phyloP scores from a whole-genome alignment of 2,113 vertebrate genomes.

The Antechinus flavipes region DNA sequence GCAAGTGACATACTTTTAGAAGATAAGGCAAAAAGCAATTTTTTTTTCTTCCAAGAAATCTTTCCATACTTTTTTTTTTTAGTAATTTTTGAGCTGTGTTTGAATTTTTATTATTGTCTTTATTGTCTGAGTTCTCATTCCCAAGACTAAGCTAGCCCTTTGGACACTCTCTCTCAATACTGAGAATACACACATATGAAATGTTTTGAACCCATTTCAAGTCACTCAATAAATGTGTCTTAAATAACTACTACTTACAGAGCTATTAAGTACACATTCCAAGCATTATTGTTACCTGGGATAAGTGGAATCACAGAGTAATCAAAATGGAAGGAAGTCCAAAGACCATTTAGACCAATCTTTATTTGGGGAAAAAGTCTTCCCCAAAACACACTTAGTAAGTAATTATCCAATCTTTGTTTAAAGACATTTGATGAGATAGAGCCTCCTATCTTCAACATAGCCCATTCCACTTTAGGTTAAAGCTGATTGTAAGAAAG shows the following conservation, averaged over 20 bases:
- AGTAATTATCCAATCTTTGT: neutral
- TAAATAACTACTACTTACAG: neutral
- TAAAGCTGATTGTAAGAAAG: neutral
- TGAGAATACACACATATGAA: neutral
- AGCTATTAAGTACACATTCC: neutral
- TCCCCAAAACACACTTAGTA: neutral
- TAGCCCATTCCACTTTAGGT: neutral
- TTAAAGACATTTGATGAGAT: neutral
- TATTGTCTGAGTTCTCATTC: neutral
- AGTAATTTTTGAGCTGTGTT: neutral
- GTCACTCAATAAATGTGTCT: neutral
- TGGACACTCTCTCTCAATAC: neutral
- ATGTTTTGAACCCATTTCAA: neutral
- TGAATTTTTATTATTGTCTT: neutral
- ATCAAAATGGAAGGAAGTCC: neutral
- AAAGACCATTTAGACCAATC: neutral
- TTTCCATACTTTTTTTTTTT: neutral
- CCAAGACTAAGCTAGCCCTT: neutral
- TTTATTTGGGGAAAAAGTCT: neutral
- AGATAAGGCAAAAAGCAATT: slow-evolving; percentile 41
- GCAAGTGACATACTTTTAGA: slow-evolving; percentile 28
- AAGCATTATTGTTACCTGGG: neutral
- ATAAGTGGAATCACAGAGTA: neutral
- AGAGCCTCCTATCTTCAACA: neutral
- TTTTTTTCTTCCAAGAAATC: slow-evolving; percentile 6